These are phyloP conservation scores for Oreotrochilus melanogaster DNA, from an alignment of 2,113 vertebrate genomes.

Conservation along the genomic window DNA sequence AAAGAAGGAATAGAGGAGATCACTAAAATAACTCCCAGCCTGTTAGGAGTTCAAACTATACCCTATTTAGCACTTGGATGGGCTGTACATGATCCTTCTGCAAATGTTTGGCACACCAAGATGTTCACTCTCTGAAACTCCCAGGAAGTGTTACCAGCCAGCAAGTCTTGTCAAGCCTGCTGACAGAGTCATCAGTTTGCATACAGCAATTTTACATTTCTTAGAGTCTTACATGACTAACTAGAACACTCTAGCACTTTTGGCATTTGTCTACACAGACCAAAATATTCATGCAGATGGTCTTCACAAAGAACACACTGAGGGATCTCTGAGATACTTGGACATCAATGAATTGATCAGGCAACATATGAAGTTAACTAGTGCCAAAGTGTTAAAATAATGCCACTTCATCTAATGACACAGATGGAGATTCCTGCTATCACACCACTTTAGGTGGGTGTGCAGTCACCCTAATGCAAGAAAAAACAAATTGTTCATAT, in stretches of 20 bases:
- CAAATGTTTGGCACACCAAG: neutral
- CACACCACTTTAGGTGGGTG: neutral
- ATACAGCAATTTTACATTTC: neutral
- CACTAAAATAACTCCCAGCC: neutral
- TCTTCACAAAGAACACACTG: neutral
- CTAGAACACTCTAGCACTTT: neutral
- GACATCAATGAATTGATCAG: neutral
- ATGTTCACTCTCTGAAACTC: neutral
- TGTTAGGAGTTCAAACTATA: neutral
- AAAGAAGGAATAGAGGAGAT: neutral
- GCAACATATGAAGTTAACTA: neutral
- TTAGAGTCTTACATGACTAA: neutral
- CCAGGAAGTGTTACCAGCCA: neutral
- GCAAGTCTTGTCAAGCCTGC: neutral
- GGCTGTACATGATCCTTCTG: neutral
- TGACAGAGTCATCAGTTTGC: neutral
- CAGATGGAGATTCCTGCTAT: slow-evolving; percentile 18
- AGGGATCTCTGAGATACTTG: neutral
- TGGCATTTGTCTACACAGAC: neutral
- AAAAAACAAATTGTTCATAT: slow-evolving; percentile 5
- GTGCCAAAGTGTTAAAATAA: neutral
- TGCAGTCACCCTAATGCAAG: neutral
- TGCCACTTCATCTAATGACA: neutral
- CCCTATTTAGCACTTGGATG: neutral
- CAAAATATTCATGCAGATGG: slow-evolving; percentile 36